Evolutionary conservation across 1,140 invertebrate species (phyloP).

Genomic region (Solenopsis fugax): DNA sequence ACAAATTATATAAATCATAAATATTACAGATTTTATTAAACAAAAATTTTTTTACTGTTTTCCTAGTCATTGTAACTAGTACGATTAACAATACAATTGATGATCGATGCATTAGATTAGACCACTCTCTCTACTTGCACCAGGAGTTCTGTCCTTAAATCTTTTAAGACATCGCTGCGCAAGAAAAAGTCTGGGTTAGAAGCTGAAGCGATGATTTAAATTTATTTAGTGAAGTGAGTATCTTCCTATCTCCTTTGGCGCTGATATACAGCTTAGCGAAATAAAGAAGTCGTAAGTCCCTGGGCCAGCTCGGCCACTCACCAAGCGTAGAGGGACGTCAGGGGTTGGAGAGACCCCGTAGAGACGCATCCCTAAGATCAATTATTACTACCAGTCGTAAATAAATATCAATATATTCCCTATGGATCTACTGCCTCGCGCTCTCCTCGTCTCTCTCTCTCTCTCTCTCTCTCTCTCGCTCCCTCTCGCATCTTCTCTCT

Average conservation of each 20-base stretch:
- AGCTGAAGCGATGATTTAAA: conserved; percentile 61
- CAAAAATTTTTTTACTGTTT: background rate
- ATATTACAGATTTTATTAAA: background rate
- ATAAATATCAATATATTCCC: conserved; percentile 79
- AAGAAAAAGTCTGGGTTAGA: conserved; percentile 39
- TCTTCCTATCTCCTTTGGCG: conserved; percentile 76
- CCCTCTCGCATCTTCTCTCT: background rate
- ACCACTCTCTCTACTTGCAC: background rate
- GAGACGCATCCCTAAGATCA: conserved; percentile 74
- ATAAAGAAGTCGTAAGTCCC: conserved; percentile 80
- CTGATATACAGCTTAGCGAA: conserved; percentile 78
- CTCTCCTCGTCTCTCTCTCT: background rate
- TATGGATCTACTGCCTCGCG: conserved; percentile 58
- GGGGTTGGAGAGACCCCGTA: conserved; percentile 40
- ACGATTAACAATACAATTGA: background rate
- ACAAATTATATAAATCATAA: background rate
- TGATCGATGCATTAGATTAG: background rate
- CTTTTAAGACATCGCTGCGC: background rate
- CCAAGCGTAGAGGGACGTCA: background rate
- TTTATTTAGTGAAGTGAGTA: conserved; percentile 76
- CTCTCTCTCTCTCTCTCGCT: conserved; percentile 15
- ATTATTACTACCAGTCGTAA: conserved; percentile 81
- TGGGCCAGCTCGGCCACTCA: conserved; percentile 58
- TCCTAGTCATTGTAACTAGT: background rate
- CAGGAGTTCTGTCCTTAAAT: background rate